Percentiles rank a stretch among this genome's conserved stretches.
These are phyloP conservation scores for Corythornis cristatus DNA, from an alignment of 2,113 vertebrate species.

Conservation along the genomic window DNA sequence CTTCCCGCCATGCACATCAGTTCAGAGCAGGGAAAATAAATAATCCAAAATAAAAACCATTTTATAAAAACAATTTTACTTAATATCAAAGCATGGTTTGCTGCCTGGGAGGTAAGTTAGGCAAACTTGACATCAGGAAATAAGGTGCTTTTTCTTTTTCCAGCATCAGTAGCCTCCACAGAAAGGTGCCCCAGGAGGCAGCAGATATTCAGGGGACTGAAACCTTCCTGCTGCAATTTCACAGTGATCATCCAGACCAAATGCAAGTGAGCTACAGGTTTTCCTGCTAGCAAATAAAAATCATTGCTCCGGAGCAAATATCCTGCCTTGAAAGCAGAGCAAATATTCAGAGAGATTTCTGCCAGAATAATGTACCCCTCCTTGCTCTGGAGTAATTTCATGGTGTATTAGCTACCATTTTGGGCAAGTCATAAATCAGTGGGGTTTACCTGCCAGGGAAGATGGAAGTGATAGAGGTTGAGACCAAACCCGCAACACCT, in stretches of 20 bases:
- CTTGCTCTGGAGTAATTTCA: slow-evolving; percentile 31
- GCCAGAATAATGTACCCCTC: neutral
- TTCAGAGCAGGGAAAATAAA: neutral
- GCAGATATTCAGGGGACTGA: neutral
- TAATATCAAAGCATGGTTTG: neutral
- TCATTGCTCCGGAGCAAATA: neutral
- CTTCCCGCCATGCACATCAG: neutral
- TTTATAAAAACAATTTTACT: neutral
- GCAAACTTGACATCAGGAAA: neutral
- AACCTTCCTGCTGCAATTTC: slow-evolving; percentile 36
- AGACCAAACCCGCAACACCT: neutral
- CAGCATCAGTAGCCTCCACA: neutral
- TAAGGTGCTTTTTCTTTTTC: neutral
- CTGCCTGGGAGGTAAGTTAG: neutral
- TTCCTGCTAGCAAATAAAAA: neutral
- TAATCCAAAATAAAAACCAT: neutral
- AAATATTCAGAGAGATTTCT: slow-evolving; percentile 10
- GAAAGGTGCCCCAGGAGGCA: neutral
- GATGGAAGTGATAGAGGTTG: neutral
- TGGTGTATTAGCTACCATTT: neutral
- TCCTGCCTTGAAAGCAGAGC: slow-evolving; percentile 16
- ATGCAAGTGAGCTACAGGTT: neutral
- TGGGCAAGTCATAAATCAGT: neutral
- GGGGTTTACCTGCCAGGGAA: neutral
- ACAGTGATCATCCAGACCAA: neutral